Conservation (phyloP, 92 coral and sea anemone genomes). For the Blastomussa wellsi region DNA sequence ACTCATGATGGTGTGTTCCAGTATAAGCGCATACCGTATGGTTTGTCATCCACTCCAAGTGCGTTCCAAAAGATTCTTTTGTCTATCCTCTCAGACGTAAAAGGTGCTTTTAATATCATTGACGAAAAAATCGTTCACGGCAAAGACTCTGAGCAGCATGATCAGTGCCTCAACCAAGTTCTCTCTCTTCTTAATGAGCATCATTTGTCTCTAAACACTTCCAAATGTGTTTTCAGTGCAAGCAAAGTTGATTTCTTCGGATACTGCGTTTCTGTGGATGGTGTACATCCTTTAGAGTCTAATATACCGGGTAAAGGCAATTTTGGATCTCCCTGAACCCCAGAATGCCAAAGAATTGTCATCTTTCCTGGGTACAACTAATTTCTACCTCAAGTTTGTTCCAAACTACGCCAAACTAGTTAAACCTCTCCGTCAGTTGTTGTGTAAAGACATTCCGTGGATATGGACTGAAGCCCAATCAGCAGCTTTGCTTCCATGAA, state of each 20-base stretch:
- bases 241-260: constrained; percentile 6
- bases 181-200: constrained; percentile 6
- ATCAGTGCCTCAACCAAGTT: neutral
- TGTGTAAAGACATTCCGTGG: neutral
- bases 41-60: constrained; percentile 9
- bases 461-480: neutral
- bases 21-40: neutral
- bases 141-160: constrained; percentile 2
- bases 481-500: constrained; percentile 10
- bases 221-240: constrained; percentile 4
- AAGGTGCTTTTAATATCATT: constrained; percentile 11
- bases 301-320: constrained; percentile 16
- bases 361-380: constrained; percentile 1
- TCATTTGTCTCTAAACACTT: neutral
- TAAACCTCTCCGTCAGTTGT: neutral
- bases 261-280: neutral
- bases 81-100: constrained; percentile 3
- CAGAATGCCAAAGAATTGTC: neutral
- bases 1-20: constrained; percentile 7
- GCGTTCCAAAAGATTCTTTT: constrained; percentile 10
- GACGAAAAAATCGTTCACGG: constrained; percentile 9
- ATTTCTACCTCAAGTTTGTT: constrained; percentile 6
- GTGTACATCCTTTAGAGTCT: constrained; percentile 1
- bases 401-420: constrained; percentile 10
- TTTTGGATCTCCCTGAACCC: constrained; percentile 8